phyloP scores from a whole-genome alignment of 35 echinoderm and acorn worm species.

The Ophioderma brevispina region DNA sequence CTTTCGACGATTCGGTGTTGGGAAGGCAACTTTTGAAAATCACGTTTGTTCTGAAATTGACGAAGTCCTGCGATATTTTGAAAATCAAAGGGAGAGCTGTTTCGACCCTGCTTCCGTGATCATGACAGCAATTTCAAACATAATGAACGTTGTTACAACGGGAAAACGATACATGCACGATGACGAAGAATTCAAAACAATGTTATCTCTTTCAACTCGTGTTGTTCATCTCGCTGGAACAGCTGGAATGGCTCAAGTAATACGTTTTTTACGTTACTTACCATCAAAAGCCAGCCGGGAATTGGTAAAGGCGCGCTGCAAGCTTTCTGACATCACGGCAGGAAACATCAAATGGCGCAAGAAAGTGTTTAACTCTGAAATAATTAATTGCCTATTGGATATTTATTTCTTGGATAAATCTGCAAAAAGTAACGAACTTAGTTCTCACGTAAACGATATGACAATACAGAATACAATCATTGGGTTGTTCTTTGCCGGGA shows the following conservation, averaged over 20 bases:
- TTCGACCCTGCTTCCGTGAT: conserved; percentile 48
- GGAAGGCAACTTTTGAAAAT: conserved; percentile 71
- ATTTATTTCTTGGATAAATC: neutral
- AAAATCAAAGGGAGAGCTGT: neutral
- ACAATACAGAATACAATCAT: neutral
- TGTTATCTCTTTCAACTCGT: neutral
- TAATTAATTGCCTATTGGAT: neutral
- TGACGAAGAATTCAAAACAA: conserved; percentile 1
- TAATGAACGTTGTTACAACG: conserved; percentile 18
- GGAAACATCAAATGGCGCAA: neutral
- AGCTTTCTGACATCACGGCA: neutral
- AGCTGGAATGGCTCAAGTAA: neutral
- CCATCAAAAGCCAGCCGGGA: neutral
- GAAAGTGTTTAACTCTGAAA: neutral
- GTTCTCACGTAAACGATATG: neutral
- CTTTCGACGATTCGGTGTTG: conserved; percentile 80
- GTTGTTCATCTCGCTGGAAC: neutral
- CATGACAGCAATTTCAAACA: conserved; percentile 38
- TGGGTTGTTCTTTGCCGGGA: neutral
- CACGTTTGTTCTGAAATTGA: conserved; percentile 57
- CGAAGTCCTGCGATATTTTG: conserved; percentile 17
- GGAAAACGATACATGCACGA: conserved; percentile 59
- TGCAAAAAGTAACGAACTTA: neutral
- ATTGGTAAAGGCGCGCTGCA: neutral
- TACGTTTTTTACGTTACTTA: neutral